These are phyloP conservation scores for Plagodis dolabraria DNA, from an alignment of 2,888 invertebrate genomes.

Conservation along the genomic window DNA sequence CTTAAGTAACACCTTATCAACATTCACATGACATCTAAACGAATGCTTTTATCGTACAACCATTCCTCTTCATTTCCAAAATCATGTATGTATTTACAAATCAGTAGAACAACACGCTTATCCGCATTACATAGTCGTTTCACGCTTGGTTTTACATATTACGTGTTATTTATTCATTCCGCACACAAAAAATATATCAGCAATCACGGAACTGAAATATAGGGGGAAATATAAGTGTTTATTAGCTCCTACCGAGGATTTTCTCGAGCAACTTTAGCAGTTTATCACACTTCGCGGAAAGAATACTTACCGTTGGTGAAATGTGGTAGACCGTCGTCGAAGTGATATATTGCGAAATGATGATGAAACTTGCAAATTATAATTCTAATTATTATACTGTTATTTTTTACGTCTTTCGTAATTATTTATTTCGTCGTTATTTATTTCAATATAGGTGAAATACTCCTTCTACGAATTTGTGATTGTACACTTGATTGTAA, in stretches of 20 bases:
- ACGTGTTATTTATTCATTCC: constrained; percentile 24
- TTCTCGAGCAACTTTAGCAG: constrained; percentile 19
- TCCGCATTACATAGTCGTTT: constrained; percentile 20
- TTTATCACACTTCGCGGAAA: constrained; percentile 26
- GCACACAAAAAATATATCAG: constrained; percentile 23
- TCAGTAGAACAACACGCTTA: constrained; percentile 20
- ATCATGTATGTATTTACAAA: constrained; percentile 3
- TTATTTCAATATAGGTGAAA: too few relatives aligned
- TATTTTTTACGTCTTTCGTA: too few relatives aligned
- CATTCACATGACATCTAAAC: not conserved
- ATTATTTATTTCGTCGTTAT: too few relatives aligned
- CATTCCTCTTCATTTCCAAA: constrained; percentile 24
- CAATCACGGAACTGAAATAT: constrained; percentile 17
- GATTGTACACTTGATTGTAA: too few relatives aligned
- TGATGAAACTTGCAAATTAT: not conserved
- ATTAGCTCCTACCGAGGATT: constrained; percentile 18
- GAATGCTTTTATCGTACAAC: constrained; percentile 8
- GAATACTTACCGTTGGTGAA: constrained; percentile 13
- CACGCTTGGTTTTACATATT: constrained; percentile 20
- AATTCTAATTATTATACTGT: too few relatives aligned
- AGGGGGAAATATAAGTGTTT: constrained; percentile 21
- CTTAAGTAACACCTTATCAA: not conserved
- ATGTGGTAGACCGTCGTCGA: constrained; percentile 6
- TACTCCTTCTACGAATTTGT: too few relatives aligned
- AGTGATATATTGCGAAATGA: constrained; percentile 16